Base-by-base conservation (phyloP, 2,888 invertebrate genomes). In the Dichetophora obliterata region DNA sequence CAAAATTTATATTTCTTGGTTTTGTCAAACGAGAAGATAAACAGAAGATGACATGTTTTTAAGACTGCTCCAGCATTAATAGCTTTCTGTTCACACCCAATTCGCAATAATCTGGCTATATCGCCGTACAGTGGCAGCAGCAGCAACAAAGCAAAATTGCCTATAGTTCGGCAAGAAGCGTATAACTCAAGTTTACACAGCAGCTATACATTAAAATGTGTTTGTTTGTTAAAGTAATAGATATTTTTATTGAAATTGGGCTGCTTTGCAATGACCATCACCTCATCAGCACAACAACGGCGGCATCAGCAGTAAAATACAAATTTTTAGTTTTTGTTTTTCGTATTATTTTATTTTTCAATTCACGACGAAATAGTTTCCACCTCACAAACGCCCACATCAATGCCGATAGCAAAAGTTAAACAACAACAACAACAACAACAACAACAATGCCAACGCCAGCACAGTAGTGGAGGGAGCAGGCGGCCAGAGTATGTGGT, bases 201-300 rank as follows among this genome's bases (percentile, higher is more conserved):
- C 37, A 8, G 6, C 43, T 11, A 2, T 11, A 37, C 2, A 43
- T 43, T 3, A 2, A 43, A 43, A 43, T 43, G 43, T 43, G 43
- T 43, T 43, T 43, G 14, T 43, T 43, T 43, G 14, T 43, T 11
- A 48, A 61, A 50, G 24, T 63, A 31, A 16, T 6, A 14, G 48
- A 27, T 73, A 24, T 65, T 74, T 27, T 52, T 74, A 4, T 37
- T 63, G 50, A 31, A 19, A 54, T 27, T 74, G 78, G 14, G 65
- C 16, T 19, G 72, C 76, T 78, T 78, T 78, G 75, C 74, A 77
- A 78, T 81, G 80, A 73, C 78, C 80, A 80, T 79, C 79, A 78
- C 63, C 75, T 77, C 75, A 77, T 75, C 77, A 71, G 48, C 73
- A 43, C 43, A 43, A 43, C 43, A 43, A 43, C 43, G 2, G 43